These are phyloP conservation scores for Ostrea edulis DNA, from an alignment of 1,140 invertebrate species.

Conservation along the genomic window DNA sequence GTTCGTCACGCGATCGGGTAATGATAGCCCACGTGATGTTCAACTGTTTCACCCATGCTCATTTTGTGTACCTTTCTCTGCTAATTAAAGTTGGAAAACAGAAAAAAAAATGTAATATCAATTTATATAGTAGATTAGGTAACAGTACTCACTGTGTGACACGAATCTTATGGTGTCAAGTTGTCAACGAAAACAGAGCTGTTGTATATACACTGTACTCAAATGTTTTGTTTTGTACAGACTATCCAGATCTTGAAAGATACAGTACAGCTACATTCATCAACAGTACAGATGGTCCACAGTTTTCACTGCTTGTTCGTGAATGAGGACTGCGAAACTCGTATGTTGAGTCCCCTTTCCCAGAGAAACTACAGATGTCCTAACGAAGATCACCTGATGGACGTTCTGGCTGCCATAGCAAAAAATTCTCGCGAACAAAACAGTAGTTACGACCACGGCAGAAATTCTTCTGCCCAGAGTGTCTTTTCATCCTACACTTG, in stretches of 20 bases:
- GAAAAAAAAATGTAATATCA: too few species aligned
- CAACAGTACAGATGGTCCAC: neutral
- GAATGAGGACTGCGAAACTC: neutral
- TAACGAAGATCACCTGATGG: neutral
- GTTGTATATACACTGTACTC: too few species aligned
- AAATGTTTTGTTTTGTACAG: too few species aligned
- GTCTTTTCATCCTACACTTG: constrained; percentile 1
- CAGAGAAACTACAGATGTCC: neutral
- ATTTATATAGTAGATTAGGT: too few species aligned
- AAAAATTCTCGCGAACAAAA: neutral
- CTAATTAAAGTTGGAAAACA: too few species aligned
- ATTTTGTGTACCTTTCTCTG: too few species aligned
- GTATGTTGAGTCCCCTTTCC: neutral
- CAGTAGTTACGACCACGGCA: neutral
- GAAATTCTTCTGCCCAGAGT: neutral
- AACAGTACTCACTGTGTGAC: too few species aligned
- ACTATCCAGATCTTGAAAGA: neutral
- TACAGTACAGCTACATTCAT: neutral
- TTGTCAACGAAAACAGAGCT: too few species aligned
- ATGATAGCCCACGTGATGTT: too few species aligned
- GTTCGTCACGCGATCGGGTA: too few species aligned
- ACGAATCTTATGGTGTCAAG: too few species aligned
- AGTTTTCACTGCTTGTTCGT: constrained; percentile 7
- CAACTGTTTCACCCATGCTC: too few species aligned
- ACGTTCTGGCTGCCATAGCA: neutral